Percentiles rank a stretch among this genome's conserved stretches.
These are phyloP conservation scores for Heteromyza rotundicornis DNA, from an alignment of 2,888 invertebrate species.

Conservation along the genomic window DNA sequence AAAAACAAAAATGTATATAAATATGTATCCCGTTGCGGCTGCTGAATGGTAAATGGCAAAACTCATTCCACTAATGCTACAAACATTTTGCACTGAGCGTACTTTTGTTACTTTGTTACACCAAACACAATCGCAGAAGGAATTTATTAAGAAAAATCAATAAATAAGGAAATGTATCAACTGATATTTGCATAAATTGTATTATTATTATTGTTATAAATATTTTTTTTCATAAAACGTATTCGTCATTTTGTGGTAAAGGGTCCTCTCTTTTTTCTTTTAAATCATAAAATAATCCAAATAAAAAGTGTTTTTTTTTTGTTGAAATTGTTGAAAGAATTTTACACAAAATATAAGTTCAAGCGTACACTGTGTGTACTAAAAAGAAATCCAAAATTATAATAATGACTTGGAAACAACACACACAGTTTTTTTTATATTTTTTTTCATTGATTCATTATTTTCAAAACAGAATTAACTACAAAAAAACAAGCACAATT, in stretches of 20 bases:
- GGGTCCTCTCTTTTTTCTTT: conserved; percentile 49
- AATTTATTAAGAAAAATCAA: too few species aligned
- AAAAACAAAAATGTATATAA: too few species aligned
- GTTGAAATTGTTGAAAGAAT: conserved; percentile 16
- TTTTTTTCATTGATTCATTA: conserved; percentile 27
- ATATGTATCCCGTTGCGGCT: too few species aligned
- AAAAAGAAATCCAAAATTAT: conserved; percentile 35
- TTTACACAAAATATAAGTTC: conserved; percentile 32
- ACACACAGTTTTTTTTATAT: conserved; percentile 10
- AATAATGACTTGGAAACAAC: neutral
- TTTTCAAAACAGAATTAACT: conserved; percentile 22
- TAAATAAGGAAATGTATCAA: too few species aligned
- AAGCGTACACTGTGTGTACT: conserved; percentile 28
- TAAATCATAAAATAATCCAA: neutral
- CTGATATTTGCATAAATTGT: neutral
- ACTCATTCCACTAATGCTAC: too few species aligned
- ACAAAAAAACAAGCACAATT: conserved; percentile 31
- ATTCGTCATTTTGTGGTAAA: conserved; percentile 34
- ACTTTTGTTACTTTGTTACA: too few species aligned
- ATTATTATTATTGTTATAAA: neutral
- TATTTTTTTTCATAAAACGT: conserved; percentile 16
- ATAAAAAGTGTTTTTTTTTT: conserved; percentile 23
- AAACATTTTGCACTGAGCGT: too few species aligned
- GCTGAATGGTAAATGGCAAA: too few species aligned
- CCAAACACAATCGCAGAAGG: too few species aligned